These are phyloP conservation scores for Dorcus hopei DNA, from an alignment of 2,888 invertebrate genomes.

Conservation along the genomic window DNA sequence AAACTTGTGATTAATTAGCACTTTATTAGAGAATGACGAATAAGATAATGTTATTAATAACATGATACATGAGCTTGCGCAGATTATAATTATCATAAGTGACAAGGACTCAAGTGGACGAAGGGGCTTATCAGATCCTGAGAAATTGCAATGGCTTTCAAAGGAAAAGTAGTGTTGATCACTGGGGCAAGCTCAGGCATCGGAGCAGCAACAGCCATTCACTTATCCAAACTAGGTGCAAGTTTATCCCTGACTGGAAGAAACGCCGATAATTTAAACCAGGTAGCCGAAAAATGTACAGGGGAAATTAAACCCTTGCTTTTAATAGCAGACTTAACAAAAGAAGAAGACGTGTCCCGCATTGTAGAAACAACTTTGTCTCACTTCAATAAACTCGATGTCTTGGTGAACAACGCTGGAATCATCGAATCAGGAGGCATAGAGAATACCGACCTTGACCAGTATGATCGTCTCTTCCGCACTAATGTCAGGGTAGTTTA, in stretches of 20 bases:
- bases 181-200: slow-evolving; percentile 86
- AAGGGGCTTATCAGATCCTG: too few relatives aligned
- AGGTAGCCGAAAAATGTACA: slow-evolving; percentile 58
- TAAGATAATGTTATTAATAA: too few relatives aligned
- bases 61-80: too few relatives aligned
- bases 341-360: slow-evolving; percentile 42
- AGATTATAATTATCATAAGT: too few relatives aligned
- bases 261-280: slow-evolving; percentile 64
- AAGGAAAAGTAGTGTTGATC: slow-evolving; percentile 69
- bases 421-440: slow-evolving; percentile 50
- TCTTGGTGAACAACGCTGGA: slow-evolving; percentile 57
- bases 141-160: not conserved
- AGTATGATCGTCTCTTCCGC: slow-evolving; percentile 54
- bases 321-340: slow-evolving; percentile 36
- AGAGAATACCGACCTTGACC: slow-evolving; percentile 34
- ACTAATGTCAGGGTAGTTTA: slow-evolving; percentile 62
- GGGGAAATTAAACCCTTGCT: slow-evolving; percentile 25
- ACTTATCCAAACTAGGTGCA: slow-evolving; percentile 73
- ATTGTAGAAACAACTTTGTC: slow-evolving; percentile 44
- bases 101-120: too few relatives aligned
- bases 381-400: slow-evolving; percentile 44
- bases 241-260: slow-evolving; percentile 70
- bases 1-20: too few relatives aligned
- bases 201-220: slow-evolving; percentile 76
- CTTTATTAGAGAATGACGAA: too few relatives aligned